Evolutionary conservation across 2,888 invertebrate genomes (phyloP).

Genomic region (Synanthedon tipuliformis): DNA sequence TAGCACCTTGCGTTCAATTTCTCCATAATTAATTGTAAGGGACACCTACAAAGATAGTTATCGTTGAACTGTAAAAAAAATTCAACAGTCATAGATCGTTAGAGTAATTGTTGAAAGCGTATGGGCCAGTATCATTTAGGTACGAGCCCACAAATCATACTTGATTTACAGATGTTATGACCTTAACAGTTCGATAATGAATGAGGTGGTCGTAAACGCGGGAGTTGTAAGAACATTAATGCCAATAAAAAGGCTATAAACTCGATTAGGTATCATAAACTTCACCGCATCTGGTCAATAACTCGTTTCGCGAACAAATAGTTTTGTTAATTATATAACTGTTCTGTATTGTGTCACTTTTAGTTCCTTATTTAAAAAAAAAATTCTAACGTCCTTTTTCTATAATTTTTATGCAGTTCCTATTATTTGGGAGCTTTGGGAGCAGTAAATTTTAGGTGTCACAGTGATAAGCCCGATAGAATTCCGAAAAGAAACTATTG

Average conservation of each 20-base stretch:
- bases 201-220: slow-evolving; percentile 63
- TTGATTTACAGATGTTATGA: slow-evolving; percentile 64
- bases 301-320: slow-evolving; percentile 58
- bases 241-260: slow-evolving; percentile 70
- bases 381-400: background rate
- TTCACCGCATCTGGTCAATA: slow-evolving; percentile 64
- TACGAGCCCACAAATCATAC: slow-evolving; percentile 31
- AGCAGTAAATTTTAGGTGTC: slow-evolving; percentile 48
- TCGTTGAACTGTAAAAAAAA: background rate
- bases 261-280: slow-evolving; percentile 66
- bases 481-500: slow-evolving; percentile 65
- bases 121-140: background rate
- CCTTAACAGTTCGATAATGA: slow-evolving; percentile 65
- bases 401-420: slow-evolving; percentile 3
- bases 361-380: slow-evolving; percentile 1
- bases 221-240: slow-evolving; percentile 65
- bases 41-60: background rate
- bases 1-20: background rate
- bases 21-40: background rate
- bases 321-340: slow-evolving; percentile 37
- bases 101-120: background rate
- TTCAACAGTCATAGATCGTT: background rate
- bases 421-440: slow-evolving; percentile 17
- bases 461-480: slow-evolving; percentile 59
- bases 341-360: background rate